Evolutionary conservation across 2,888 invertebrate genomes (phyloP).

Genomic region (Anticlea derivata): DNA sequence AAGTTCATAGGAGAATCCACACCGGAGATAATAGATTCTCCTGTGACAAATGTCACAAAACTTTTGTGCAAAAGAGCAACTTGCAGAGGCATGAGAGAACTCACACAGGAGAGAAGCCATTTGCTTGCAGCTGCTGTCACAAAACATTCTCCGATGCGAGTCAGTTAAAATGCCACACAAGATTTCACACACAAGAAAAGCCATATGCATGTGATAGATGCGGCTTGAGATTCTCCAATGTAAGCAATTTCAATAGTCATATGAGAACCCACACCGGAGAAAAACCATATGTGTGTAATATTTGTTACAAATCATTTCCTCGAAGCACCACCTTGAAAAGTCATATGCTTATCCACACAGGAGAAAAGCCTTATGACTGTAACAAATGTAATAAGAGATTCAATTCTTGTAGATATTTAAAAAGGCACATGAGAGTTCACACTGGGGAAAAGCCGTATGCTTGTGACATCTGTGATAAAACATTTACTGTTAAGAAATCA

Average conservation of each 20-base stretch:
- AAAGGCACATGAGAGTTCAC: constrained; percentile 25
- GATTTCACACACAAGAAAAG: constrained; percentile 26
- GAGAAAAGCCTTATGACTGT: constrained; percentile 23
- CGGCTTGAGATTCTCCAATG: constrained; percentile 24
- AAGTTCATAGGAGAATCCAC: constrained; percentile 20
- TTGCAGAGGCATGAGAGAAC: constrained; percentile 23
- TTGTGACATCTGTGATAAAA: constrained; percentile 28
- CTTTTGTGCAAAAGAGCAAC: constrained; percentile 24
- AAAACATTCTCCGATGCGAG: constrained; percentile 26
- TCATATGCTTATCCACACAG: constrained; percentile 25
- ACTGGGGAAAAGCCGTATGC: constrained; percentile 21
- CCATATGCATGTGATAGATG: constrained; percentile 29
- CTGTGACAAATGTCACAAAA: constrained; percentile 21
- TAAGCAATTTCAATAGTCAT: constrained; percentile 22
- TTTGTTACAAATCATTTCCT: constrained; percentile 25
- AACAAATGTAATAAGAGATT: constrained; percentile 25
- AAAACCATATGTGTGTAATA: constrained; percentile 20
- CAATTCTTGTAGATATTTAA: constrained; percentile 24
- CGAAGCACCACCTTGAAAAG: constrained; percentile 25
- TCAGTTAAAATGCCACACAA: constrained; percentile 20
- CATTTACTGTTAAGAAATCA: constrained; percentile 25
- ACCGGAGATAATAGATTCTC: constrained; percentile 21
- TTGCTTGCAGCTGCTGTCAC: constrained; percentile 17
- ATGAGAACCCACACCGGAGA: constrained; percentile 26
- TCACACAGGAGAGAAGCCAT: constrained; percentile 25